A percentile compares a stretch with the other conserved stretches of the same genome.
Conservation (phyloP, 2,888 invertebrate genomes). For the Tipula helvola region DNA sequence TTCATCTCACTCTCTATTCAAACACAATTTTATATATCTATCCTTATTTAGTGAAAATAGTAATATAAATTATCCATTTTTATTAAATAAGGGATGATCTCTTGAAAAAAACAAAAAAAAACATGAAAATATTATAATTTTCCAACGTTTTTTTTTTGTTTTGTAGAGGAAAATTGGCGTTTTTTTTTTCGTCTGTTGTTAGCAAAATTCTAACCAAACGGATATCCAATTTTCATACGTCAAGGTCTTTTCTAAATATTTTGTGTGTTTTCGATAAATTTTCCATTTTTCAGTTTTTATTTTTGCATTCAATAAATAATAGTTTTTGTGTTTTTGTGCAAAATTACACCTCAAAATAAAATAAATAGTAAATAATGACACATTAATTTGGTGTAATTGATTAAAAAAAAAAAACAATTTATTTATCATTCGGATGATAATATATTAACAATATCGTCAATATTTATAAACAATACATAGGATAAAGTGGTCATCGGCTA, state of each 20-base stretch:
- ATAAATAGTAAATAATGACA: background rate
- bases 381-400: background rate
- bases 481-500: background rate
- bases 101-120: background rate
- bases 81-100: background rate
- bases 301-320: background rate
- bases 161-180: background rate
- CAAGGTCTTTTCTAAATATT: constrained; percentile 7
- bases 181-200: background rate
- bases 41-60: background rate
- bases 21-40: background rate
- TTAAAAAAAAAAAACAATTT: background rate
- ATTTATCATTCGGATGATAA: too few relatives aligned
- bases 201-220: constrained; percentile 10
- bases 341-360: background rate
- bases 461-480: background rate
- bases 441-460: background rate
- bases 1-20: background rate
- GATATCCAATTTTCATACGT: constrained; percentile 10
- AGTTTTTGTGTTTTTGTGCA: background rate
- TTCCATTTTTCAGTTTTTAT: background rate
- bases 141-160: background rate
- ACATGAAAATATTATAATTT: background rate
- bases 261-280: background rate
- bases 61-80: background rate